Percentiles rank a stretch among this genome's conserved stretches.
phyloP scores from a whole-genome alignment of 2,113 vertebrate genomes.

The Lepidothrix coronata region DNA sequence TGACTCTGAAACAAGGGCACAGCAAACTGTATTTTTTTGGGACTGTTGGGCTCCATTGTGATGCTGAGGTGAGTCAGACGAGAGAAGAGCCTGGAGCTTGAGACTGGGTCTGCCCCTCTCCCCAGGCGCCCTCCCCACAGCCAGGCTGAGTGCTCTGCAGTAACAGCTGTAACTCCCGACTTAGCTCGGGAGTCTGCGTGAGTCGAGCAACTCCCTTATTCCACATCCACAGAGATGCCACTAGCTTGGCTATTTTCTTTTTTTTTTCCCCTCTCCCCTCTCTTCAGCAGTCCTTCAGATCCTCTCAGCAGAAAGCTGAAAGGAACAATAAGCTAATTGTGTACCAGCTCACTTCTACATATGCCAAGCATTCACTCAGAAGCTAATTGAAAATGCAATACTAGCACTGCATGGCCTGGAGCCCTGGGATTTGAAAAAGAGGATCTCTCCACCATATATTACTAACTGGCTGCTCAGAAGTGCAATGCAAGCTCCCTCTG shows the following conservation, averaged over 20 bases:
- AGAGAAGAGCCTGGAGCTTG: conserved; percentile 15
- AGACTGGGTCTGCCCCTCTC: conserved; percentile 19
- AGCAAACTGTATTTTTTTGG: conserved; percentile 95
- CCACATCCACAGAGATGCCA: conserved; percentile 67
- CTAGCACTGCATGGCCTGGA: conserved; percentile 75
- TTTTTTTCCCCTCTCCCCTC: background rate
- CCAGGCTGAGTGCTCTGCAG: conserved; percentile 54
- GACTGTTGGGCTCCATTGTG: conserved; percentile 93
- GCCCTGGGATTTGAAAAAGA: conserved; percentile 82
- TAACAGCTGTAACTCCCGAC: conserved; percentile 71
- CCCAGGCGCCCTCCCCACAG: conserved; percentile 56
- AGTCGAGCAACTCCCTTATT: conserved; percentile 60
- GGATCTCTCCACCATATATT: conserved; percentile 78
- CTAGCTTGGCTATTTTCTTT: conserved; percentile 33
- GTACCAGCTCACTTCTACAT: conserved; percentile 71
- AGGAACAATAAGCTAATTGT: conserved; percentile 82
- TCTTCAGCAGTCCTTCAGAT: conserved; percentile 65
- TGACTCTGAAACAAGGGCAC: conserved; percentile 92
- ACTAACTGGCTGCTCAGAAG: conserved; percentile 80
- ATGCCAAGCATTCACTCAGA: conserved; percentile 82
- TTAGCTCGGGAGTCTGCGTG: conserved; percentile 49
- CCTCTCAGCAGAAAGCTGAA: conserved; percentile 75
- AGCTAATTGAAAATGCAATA: conserved; percentile 85
- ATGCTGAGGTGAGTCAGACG: conserved; percentile 40
- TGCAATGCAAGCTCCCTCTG: conserved; percentile 84